phyloP scores from a whole-genome alignment of 2,797 vertebrate species.

The Muraenolepis orangiensis region DNA sequence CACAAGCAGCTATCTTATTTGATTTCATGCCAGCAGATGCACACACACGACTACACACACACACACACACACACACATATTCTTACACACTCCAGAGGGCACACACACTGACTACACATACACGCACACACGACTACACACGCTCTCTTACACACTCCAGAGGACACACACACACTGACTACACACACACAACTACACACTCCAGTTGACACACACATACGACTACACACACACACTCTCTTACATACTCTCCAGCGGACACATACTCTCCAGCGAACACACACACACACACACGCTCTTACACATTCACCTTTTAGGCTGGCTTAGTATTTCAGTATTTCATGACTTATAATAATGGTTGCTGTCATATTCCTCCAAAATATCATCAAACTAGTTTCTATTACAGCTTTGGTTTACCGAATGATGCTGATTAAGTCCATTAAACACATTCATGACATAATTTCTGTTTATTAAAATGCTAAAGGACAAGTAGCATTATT shows the following conservation, averaged over 20 bases:
- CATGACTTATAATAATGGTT: neutral
- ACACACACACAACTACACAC: no score
- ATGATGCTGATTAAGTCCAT: neutral
- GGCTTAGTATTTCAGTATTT: neutral
- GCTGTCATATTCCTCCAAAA: neutral
- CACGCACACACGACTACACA: neutral
- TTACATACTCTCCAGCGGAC: no score
- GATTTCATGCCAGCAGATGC: no score
- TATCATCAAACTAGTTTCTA: neutral
- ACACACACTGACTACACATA: neutral
- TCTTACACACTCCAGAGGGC: neutral
- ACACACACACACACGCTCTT: no score
- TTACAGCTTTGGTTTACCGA: neutral
- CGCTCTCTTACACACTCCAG: neutral
- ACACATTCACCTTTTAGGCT: neutral
- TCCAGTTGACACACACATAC: neutral
- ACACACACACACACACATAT: neutral
- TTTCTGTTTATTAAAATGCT: conserved; percentile 8
- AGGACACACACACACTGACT: neutral
- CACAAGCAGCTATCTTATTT: no score
- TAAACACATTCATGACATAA: neutral
- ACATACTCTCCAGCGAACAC: neutral
- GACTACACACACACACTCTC: no score
- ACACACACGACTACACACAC: neutral
- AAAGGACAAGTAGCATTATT: conserved; percentile 36